These are phyloP conservation scores for Hippocampus kuda DNA, from an alignment of 2,797 vertebrate genomes.

Conservation along the genomic window DNA sequence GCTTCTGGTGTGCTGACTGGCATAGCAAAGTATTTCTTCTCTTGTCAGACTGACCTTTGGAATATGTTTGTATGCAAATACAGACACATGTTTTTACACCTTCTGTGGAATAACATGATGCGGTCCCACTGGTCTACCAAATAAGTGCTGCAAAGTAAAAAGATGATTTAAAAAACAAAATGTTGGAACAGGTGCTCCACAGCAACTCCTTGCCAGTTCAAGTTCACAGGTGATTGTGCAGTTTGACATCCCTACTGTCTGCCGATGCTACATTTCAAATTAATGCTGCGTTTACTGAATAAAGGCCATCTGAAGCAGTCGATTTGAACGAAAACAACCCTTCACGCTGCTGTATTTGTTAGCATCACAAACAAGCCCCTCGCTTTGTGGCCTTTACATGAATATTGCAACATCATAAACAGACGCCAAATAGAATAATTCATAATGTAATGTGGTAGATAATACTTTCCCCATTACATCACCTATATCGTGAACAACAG, in stretches of 20 bases:
- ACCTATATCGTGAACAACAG: neutral
- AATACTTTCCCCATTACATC: neutral
- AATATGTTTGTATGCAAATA: neutral
- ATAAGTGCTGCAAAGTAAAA: neutral
- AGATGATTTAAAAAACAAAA: neutral
- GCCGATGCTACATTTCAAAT: neutral
- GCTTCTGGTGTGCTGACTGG: neutral
- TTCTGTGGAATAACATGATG: neutral
- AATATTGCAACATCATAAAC: neutral
- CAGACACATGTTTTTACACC: neutral
- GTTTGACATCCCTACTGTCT: no score
- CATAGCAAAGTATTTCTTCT: neutral
- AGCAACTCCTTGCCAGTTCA: neutral
- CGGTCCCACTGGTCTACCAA: neutral
- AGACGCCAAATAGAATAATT: neutral
- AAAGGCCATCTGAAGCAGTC: neutral
- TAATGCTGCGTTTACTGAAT: neutral
- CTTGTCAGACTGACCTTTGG: neutral
- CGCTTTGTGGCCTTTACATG: neutral
- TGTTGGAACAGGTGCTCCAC: neutral
- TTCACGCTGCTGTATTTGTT: neutral
- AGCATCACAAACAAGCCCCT: neutral
- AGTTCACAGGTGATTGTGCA: neutral
- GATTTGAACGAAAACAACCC: neutral
- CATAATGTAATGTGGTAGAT: neutral